Evolutionary conservation across 1,140 invertebrate genomes (phyloP).

Genomic region (Gryon sp.): DNA sequence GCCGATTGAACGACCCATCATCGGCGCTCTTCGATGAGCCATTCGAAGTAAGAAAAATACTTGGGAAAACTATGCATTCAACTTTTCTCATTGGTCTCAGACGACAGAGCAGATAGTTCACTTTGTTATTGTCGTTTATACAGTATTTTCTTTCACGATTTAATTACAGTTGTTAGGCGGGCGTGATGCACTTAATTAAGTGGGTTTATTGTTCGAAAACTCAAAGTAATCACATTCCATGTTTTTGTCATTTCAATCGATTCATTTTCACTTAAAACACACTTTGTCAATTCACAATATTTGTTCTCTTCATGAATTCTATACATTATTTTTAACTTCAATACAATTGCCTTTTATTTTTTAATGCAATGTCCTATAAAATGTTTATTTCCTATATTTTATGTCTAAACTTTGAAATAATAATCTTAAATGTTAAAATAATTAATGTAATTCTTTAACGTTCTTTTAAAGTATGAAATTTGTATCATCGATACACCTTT

Average conservation of each 20-base stretch:
- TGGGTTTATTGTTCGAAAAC: slow-evolving; percentile 2
- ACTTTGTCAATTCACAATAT: too few species aligned
- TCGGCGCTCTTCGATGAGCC: slow-evolving; percentile 45
- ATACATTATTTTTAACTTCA: too few species aligned
- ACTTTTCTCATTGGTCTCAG: slow-evolving; percentile 31
- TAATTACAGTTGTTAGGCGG: slow-evolving; percentile 31
- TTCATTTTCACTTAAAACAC: too few species aligned
- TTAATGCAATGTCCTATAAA: too few species aligned
- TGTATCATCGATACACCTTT: too few species aligned
- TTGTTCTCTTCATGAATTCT: too few species aligned
- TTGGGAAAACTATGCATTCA: slow-evolving; percentile 49
- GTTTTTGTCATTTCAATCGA: not conserved
- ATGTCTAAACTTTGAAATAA: too few species aligned
- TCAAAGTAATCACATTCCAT: not conserved
- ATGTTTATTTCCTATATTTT: too few species aligned
- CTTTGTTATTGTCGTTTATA: slow-evolving; percentile 47
- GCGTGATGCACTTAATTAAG: not conserved
- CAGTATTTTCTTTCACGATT: slow-evolving; percentile 39
- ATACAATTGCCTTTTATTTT: too few species aligned
- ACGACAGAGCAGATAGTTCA: slow-evolving; percentile 10
- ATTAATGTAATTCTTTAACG: too few species aligned
- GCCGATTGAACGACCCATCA: slow-evolving; percentile 44
- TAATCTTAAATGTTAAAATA: too few species aligned
- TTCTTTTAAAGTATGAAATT: too few species aligned
- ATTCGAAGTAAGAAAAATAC: slow-evolving; percentile 59